Evolutionary conservation across 2,888 invertebrate genomes (phyloP).

Genomic region (Kuschelorhynchus macadamiae): DNA sequence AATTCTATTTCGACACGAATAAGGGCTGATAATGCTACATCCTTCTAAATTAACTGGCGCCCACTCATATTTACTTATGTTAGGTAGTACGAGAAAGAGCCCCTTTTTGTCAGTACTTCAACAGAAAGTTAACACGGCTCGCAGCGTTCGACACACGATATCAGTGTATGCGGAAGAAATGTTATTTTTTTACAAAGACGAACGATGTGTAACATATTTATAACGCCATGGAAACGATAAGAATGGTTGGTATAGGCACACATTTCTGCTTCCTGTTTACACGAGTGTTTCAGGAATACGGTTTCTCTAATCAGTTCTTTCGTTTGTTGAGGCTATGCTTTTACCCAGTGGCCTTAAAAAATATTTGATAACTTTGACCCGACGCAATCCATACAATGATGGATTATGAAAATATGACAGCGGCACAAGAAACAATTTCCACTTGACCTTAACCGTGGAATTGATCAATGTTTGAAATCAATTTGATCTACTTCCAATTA

Average conservation of each 20-base stretch:
- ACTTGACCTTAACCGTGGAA: too few relatives aligned
- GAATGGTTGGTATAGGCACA: constrained; percentile 20
- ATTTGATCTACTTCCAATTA: too few relatives aligned
- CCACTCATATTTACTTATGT: constrained; percentile 21
- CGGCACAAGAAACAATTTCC: too few relatives aligned
- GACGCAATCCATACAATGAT: too few relatives aligned
- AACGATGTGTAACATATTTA: constrained; percentile 8
- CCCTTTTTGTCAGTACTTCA: constrained; percentile 23
- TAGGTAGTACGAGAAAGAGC: constrained; percentile 25
- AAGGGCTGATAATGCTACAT: constrained; percentile 3
- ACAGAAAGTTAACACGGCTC: constrained; percentile 31
- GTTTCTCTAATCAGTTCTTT: constrained; percentile 18
- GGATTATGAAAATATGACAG: too few relatives aligned
- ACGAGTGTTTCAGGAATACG: constrained; percentile 10
- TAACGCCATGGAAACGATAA: constrained; percentile 19
- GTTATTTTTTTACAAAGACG: constrained; percentile 7
- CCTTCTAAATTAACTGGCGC: constrained; percentile 16
- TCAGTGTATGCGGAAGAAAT: constrained; percentile 21
- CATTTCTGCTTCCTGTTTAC: constrained; percentile 30
- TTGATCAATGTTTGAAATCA: too few relatives aligned
- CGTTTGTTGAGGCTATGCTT: constrained; percentile 5
- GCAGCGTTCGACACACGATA: constrained; percentile 12
- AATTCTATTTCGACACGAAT: background rate
- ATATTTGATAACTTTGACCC: too few relatives aligned
- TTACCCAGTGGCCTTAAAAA: too few relatives aligned